Percentiles rank a stretch among this genome's conserved stretches.
These are phyloP conservation scores for Melanotaenia boesemani DNA, from an alignment of 2,797 vertebrate species.

Conservation along the genomic window DNA sequence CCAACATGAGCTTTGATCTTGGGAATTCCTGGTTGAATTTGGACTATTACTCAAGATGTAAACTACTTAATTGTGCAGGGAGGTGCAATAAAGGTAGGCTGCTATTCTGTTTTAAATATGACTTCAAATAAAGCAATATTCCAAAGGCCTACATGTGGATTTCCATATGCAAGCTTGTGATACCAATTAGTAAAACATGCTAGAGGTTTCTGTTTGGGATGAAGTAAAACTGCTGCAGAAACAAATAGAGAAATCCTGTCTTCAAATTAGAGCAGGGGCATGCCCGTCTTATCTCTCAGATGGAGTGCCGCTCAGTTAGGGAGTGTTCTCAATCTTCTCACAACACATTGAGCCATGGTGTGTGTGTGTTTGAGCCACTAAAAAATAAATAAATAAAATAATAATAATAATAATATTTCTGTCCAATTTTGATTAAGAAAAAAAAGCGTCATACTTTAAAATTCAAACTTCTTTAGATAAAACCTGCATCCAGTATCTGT, in stretches of 20 bases:
- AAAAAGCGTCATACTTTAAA: neutral
- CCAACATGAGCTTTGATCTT: conserved; percentile 1
- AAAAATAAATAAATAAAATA: too few species aligned
- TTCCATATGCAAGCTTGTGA: conserved; percentile 8
- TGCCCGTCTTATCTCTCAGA: conserved; percentile 77
- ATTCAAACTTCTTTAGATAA: neutral
- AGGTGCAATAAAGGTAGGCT: neutral
- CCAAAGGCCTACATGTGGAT: neutral
- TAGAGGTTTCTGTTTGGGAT: neutral
- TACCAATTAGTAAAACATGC: neutral
- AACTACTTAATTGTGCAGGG: neutral
- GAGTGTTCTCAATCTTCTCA: conserved; percentile 84
- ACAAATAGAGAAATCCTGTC: conserved; percentile 36
- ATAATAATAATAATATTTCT: too few species aligned
- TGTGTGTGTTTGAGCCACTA: conserved; percentile 57
- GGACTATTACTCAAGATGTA: conserved; percentile 7
- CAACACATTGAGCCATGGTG: conserved; percentile 76
- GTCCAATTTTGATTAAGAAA: neutral
- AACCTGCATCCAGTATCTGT: neutral
- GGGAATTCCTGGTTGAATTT: conserved; percentile 20
- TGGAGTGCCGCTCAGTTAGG: conserved; percentile 67
- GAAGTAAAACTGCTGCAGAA: conserved; percentile 2
- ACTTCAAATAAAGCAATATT: neutral
- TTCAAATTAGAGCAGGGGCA: conserved; percentile 32
- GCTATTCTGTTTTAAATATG: conserved; percentile 6